These are phyloP conservation scores for Netelia inedita DNA, from an alignment of 2,888 invertebrate genomes.

Conservation along the genomic window DNA sequence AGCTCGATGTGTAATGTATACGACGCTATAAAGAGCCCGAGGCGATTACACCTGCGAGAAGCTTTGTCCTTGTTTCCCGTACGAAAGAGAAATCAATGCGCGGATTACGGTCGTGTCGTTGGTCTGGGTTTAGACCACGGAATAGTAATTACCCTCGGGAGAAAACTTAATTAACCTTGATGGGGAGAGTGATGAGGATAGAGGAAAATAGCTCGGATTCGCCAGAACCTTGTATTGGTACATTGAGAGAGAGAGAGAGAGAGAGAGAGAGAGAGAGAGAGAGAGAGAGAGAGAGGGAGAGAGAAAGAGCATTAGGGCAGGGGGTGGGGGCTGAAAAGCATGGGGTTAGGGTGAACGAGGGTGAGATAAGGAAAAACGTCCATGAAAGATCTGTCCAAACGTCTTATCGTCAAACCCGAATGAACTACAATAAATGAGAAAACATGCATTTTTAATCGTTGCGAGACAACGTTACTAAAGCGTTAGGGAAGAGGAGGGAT, in stretches of 20 bases:
- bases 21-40: neutral
- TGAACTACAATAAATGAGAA: constrained; percentile 4
- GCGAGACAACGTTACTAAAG: too few species aligned
- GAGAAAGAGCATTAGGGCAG: too few species aligned
- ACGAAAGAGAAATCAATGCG: constrained; percentile 49
- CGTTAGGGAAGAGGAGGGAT: too few species aligned
- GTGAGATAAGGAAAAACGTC: too few species aligned
- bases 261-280: constrained; percentile 4
- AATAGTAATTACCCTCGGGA: constrained; percentile 32
- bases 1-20: too few species aligned
- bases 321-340: too few species aligned
- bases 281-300: neutral
- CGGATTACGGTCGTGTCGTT: constrained; percentile 22
- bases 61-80: constrained; percentile 38
- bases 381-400: constrained; percentile 1
- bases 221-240: neutral
- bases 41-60: constrained; percentile 24
- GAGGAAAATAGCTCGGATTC: constrained; percentile 1
- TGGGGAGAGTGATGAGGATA: constrained; percentile 4
- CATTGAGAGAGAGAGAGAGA: neutral
- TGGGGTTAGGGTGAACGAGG: too few species aligned
- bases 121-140: neutral
- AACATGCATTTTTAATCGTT: neutral
- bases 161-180: constrained; percentile 59
- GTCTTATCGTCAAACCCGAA: neutral